These are phyloP conservation scores for Elgaria multicarinata DNA, from an alignment of 2,113 vertebrate genomes.

Conservation along the genomic window DNA sequence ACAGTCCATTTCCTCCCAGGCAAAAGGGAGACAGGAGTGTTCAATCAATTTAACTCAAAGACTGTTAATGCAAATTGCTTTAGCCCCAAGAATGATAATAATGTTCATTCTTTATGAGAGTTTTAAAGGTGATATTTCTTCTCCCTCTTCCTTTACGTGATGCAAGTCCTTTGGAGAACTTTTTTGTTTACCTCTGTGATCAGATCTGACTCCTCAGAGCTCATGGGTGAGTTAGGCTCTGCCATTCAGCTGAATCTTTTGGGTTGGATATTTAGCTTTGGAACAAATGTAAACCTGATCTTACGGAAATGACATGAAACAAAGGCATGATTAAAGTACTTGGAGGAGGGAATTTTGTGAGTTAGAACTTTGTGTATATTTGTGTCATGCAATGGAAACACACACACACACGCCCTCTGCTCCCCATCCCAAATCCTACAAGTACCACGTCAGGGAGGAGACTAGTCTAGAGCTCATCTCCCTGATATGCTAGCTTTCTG, in stretches of 20 bases:
- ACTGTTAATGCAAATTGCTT: neutral
- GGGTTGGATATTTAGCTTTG: no score
- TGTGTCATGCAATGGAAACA: neutral
- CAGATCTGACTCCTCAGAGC: neutral
- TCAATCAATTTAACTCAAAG: neutral
- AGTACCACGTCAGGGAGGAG: neutral
- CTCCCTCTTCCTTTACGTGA: neutral
- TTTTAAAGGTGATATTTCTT: neutral
- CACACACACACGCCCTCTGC: no score
- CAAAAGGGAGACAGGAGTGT: conserved; percentile 7
- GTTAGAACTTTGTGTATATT: neutral
- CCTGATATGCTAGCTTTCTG: neutral
- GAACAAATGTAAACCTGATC: no score
- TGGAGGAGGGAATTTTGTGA: neutral
- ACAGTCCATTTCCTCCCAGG: neutral
- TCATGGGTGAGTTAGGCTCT: neutral
- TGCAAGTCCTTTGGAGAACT: neutral
- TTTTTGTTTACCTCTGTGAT: neutral
- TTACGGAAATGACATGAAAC: neutral
- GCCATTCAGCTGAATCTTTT: neutral
- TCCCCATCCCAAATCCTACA: no score
- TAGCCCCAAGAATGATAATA: neutral
- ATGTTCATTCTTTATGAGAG: neutral
- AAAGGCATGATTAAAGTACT: neutral
- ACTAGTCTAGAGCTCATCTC: no score